Conservation (phyloP, 2,888 invertebrate species). For the Standfussiana lucernea region DNA sequence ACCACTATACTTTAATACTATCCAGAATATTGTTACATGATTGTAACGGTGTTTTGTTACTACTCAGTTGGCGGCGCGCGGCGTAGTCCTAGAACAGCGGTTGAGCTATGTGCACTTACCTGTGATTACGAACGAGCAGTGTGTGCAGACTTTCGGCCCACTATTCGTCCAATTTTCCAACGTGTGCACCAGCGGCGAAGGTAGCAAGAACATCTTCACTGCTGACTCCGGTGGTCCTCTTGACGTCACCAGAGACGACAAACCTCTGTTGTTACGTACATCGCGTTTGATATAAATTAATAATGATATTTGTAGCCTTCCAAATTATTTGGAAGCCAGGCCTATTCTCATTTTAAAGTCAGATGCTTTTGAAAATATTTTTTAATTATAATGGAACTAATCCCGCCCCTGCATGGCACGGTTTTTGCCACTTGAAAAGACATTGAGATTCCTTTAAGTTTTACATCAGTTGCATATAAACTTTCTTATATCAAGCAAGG, state of each 20-base stretch:
- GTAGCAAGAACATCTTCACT: constrained; percentile 70
- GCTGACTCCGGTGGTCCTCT: constrained; percentile 84
- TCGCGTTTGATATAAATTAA: too few species aligned
- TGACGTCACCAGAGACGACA: constrained; percentile 35
- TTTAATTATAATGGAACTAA: too few species aligned
- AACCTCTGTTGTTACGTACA: constrained; percentile 30
- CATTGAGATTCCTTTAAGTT: not conserved
- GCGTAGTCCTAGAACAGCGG: constrained; percentile 4
- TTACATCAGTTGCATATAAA: not conserved
- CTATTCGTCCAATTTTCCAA: constrained; percentile 70
- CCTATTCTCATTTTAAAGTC: too few species aligned
- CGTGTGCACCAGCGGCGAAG: constrained; percentile 76
- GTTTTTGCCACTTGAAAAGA: not conserved
- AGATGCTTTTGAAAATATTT: too few species aligned
- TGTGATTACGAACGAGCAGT: constrained; percentile 75
- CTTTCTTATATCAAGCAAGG: too few species aligned
- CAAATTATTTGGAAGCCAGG: not conserved
- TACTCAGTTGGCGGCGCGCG: constrained; percentile 3
- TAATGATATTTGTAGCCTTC: not conserved
- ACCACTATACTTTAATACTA: not conserved
- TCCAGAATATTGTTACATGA: not conserved
- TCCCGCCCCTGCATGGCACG: too few species aligned
- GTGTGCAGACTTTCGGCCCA: constrained; percentile 69
- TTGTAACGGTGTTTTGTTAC: not conserved
- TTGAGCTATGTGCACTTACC: constrained; percentile 28